Base-by-base conservation (phyloP, 92 coral and sea anemone genomes). In the Meandrina meandrites region DNA sequence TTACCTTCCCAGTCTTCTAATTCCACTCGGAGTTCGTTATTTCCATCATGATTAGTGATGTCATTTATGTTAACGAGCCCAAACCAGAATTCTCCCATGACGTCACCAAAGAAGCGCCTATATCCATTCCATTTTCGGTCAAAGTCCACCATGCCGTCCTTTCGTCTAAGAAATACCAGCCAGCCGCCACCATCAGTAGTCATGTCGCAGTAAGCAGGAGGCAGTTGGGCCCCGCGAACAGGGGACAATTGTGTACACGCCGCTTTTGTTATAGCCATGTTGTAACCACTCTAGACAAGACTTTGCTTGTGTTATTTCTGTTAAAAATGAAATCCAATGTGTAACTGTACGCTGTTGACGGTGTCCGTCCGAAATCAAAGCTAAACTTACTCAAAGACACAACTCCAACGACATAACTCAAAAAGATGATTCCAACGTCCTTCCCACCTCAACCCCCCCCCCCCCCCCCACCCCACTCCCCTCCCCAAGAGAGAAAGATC, bases 1-100 rank as follows among this genome's bases (percentile, higher is more conserved):
- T 75, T 45, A 22, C 79, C 79, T 8, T 75, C 79, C 79, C 79
- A 75, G 56, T 75, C 79, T 42, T 75, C 79, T 24, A 75, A 42
- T n/a, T 75, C 79, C 27, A 75, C 51, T 40, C 79, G 14, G 11
- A 75, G 79, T 17, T 74, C 78, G 37, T 40, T 53, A 21, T 40
- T 40, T 22, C 9, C 12, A 4, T 8, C 32, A 16, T n/a, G n/a
- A n/a, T 15, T 12, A 32, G 78, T 74, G 51, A 74, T 30, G 27
- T 32, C 56, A 19, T 37, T 19, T 16, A 75, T 21, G n/a, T 40
- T 40, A 18, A 16, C 14, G 17, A 75, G 54, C 1, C 79, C 79
- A 40, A 35, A 45, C 79, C 79, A 75, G 16, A 21, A 42, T 13
- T n/a, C 34, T 45, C 34, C 32, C 18, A 21, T 32, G 7, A 24